Evolutionary conservation across 2,888 invertebrate species (phyloP).

Genomic region (Nomada flava): DNA sequence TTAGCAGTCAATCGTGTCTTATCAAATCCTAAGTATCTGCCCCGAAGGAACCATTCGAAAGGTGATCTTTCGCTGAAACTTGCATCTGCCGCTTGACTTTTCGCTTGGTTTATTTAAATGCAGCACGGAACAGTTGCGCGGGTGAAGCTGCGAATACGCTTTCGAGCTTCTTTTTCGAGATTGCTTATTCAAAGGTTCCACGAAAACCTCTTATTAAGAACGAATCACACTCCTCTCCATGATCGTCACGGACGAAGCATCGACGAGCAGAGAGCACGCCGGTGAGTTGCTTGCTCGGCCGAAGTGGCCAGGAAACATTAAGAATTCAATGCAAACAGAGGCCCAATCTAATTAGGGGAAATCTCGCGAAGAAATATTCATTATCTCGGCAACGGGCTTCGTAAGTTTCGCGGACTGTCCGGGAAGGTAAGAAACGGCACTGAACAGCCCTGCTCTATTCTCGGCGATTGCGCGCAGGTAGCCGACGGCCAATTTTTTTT

Average conservation of each 20-base stretch:
- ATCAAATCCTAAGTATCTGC: conserved; percentile 1
- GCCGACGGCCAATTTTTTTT: neutral
- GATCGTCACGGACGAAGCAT: conserved; percentile 4
- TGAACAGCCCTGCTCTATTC: conserved; percentile 19
- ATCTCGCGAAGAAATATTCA: conserved; percentile 53
- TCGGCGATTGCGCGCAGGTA: neutral
- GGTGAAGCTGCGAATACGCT: neutral
- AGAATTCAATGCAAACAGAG: conserved; percentile 56
- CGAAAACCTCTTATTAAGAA: conserved; percentile 32
- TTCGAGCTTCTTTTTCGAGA: conserved; percentile 13
- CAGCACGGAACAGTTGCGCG: neutral
- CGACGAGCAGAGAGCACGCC: neutral
- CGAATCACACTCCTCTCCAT: conserved; percentile 4
- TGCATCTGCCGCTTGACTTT: neutral
- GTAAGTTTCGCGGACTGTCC: conserved; percentile 56
- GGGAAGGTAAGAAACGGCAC: conserved; percentile 20
- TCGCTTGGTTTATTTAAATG: conserved; percentile 36
- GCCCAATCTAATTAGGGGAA: conserved; percentile 66
- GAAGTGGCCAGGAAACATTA: conserved; percentile 39
- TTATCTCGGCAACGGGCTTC: conserved; percentile 56
- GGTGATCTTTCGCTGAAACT: neutral
- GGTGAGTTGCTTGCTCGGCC: neutral
- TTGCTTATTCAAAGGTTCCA: conserved; percentile 44
- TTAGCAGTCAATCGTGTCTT: neutral
- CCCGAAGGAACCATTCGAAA: neutral